phyloP scores from a whole-genome alignment of 1,140 invertebrate species.

The Mactra quadrangularis region DNA sequence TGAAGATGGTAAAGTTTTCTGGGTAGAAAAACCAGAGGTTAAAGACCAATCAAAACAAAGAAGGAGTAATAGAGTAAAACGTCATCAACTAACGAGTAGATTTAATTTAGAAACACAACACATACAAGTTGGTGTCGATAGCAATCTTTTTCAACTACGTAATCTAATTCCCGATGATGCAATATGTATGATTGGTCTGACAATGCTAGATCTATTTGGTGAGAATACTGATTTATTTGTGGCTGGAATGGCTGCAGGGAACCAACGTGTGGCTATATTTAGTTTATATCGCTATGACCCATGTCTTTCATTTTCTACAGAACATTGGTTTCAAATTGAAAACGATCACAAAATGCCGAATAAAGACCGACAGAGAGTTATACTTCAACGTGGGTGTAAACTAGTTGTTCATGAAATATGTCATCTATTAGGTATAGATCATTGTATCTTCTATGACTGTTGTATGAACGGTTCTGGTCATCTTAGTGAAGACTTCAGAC shows the following conservation, averaged over 20 bases:
- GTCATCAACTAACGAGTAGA: conserved; percentile 68
- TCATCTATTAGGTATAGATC: conserved; percentile 78
- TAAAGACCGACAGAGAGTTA: conserved; percentile 62
- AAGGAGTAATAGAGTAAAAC: conserved; percentile 53
- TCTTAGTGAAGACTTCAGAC: conserved; percentile 78
- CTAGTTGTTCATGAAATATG: conserved; percentile 80
- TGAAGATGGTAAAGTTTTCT: conserved; percentile 61
- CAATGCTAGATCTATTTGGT: conserved; percentile 77
- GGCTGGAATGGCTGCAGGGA: conserved; percentile 80
- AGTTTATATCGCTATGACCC: conserved; percentile 79
- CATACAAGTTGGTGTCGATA: conserved; percentile 74
- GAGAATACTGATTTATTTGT: conserved; percentile 80
- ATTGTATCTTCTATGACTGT: conserved; percentile 80
- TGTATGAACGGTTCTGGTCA: conserved; percentile 82
- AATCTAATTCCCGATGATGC: conserved; percentile 74
- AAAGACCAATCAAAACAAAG: background rate
- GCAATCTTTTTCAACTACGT: conserved; percentile 69
- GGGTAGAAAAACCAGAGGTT: conserved; percentile 62
- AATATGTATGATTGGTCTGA: conserved; percentile 78
- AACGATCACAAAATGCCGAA: conserved; percentile 43
- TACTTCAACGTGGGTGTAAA: conserved; percentile 77
- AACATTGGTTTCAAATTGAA: conserved; percentile 75
- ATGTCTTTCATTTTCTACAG: conserved; percentile 72
- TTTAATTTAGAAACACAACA: conserved; percentile 69
- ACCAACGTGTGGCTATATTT: conserved; percentile 77